These are phyloP conservation scores for Rhogogaster chlorosoma DNA, from an alignment of 2,888 invertebrate species.

Conservation along the genomic window DNA sequence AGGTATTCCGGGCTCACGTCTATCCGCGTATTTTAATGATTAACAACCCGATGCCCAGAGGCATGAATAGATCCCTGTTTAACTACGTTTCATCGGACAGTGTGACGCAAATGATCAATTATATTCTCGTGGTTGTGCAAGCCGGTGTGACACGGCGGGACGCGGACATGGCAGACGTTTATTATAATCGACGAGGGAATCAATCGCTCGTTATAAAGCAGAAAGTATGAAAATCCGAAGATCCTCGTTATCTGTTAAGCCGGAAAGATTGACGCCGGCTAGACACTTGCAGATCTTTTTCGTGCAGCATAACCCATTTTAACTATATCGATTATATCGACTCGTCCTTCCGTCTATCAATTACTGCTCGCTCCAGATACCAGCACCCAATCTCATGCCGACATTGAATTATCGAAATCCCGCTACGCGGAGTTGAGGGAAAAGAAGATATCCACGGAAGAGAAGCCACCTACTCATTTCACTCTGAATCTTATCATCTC, in stretches of 20 bases:
- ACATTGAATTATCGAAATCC: constrained; percentile 66
- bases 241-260: background rate
- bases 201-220: background rate
- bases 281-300: background rate
- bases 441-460: constrained; percentile 47
- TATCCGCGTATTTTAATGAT: constrained; percentile 10
- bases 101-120: constrained; percentile 38
- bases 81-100: background rate
- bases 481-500: constrained; percentile 49
- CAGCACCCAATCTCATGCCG: constrained; percentile 60
- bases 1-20: background rate
- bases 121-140: background rate
- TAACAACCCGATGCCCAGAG: background rate
- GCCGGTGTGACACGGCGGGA: background rate
- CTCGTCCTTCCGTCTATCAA: constrained; percentile 57
- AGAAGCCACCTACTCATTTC: constrained; percentile 41
- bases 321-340: constrained; percentile 15
- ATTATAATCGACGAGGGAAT: background rate
- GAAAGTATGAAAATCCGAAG: background rate
- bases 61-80: constrained; percentile 12
- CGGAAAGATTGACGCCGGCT: background rate
- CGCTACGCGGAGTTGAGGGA: constrained; percentile 51
- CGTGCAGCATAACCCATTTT: constrained; percentile 2
- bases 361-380: constrained; percentile 59
- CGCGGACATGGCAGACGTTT: background rate